phyloP scores from a whole-genome alignment of 2,888 invertebrate genomes.

The Cenopis cana region DNA sequence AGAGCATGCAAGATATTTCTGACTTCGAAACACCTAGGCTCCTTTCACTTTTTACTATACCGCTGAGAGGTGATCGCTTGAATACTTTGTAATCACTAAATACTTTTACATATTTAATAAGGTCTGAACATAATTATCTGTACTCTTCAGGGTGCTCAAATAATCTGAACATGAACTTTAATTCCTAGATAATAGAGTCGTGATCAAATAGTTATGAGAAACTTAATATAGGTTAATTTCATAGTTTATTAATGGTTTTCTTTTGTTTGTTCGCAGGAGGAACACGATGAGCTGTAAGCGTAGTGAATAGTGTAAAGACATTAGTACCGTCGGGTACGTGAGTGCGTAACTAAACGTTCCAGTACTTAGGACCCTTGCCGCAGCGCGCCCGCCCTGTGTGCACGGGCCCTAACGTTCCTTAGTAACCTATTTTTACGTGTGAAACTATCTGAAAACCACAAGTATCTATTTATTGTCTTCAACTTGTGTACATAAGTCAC shows the following conservation, averaged over 20 bases:
- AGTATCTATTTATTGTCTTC: conserved; percentile 41
- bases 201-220: too few species aligned
- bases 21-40: too few species aligned
- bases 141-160: too few species aligned
- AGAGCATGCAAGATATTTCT: background rate
- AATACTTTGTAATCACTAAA: too few species aligned
- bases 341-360: conserved; percentile 47
- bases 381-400: conserved; percentile 4
- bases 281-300: conserved; percentile 80
- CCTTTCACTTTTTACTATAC: background rate
- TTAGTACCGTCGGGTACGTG: conserved; percentile 64
- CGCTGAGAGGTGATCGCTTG: background rate
- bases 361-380: conserved; percentile 18
- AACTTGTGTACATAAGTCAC: conserved; percentile 44
- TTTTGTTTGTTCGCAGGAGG: conserved; percentile 72
- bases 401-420: conserved; percentile 34
- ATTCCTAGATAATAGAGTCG: too few species aligned
- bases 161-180: too few species aligned
- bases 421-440: conserved; percentile 27
- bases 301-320: conserved; percentile 68
- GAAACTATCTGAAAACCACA: conserved; percentile 32
- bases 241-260: background rate
- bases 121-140: too few species aligned
- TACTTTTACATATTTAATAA: too few species aligned
- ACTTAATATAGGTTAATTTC: too few species aligned